Evolutionary conservation across 1,140 invertebrate genomes (phyloP), one percentile per base, ranked within the genome.

Genomic region (Dinothrombium tinctorium): DNA sequence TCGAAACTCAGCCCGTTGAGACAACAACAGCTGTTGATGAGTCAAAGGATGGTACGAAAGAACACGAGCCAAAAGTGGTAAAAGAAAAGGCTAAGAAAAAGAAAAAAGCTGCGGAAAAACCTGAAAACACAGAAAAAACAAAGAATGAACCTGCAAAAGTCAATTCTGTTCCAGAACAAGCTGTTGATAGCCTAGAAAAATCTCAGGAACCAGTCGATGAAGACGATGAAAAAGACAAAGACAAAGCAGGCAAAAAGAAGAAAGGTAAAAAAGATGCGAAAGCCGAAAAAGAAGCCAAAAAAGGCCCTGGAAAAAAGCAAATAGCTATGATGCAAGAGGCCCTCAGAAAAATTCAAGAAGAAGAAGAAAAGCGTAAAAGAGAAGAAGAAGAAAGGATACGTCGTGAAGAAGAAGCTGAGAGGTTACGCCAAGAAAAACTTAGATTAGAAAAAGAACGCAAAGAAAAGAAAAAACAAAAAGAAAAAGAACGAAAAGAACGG

Each of bases 401-500:
- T 19, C 64, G 68, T 48, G 71, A 74, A 54, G 78, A 82, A 54
- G 70, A 64, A 50, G 54, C 60, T 47, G 56, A 58, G 41, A 11
- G 29, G 25, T 20, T 44, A 39, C 37, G 51, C 45, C 39, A 47
- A 28, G 44, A 59, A 51, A 50, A 76, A 44, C 54, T 80, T 24
- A 67, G 72, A 44, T 57, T 80, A 46, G 81, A 87, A 56, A 72
- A 80, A 56, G 86, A 84, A 59, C 59, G 44, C 56, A 65, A 49
- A 67, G 69, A 40, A 89, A 86, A 55, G 76, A 87, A 50, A 54
- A 96, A 94, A 54, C 70, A 81, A 50, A 89, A 87, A 54, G 84
- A 94, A 63, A 92, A 92, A 51, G 86, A 92, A 54, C 70, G 76
- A 43, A 84, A 80, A 59, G 82, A 89, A 55, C 67, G 80, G 53